A percentile compares a stretch with the other conserved stretches of the same genome.
Conservation (phyloP, 2,888 invertebrate genomes). For the Drosophila flavopinicola region DNA sequence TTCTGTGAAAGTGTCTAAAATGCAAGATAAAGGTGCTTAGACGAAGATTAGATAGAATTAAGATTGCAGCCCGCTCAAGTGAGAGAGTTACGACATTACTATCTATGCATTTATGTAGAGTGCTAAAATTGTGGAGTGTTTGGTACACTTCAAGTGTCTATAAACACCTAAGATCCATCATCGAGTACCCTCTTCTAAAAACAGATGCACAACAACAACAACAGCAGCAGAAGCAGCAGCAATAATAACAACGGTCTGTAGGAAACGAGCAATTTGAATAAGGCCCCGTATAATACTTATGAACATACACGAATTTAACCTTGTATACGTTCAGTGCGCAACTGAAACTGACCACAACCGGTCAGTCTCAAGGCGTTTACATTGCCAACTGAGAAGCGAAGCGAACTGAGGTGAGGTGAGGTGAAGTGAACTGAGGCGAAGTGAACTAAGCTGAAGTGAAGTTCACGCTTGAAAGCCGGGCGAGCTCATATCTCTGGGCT, state of each 20-base stretch:
- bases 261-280: slow-evolving; percentile 66
- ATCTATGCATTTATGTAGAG: slow-evolving; percentile 16
- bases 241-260: slow-evolving; percentile 26
- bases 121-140: slow-evolving; percentile 32
- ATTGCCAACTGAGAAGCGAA: slow-evolving; percentile 34
- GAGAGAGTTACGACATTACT: slow-evolving; percentile 25
- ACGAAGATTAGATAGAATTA: slow-evolving; percentile 43
- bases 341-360: slow-evolving; percentile 69
- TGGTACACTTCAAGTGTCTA: slow-evolving; percentile 39
- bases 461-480: slow-evolving; percentile 57
- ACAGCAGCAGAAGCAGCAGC: too few relatives aligned
- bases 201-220: slow-evolving; percentile 15
- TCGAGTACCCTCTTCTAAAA: slow-evolving; percentile 21
- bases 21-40: slow-evolving; percentile 4
- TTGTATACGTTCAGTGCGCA: slow-evolving; percentile 60
- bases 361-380: slow-evolving; percentile 69
- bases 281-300: slow-evolving; percentile 19
- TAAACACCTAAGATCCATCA: slow-evolving; percentile 16
- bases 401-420: slow-evolving; percentile 37
- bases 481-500: slow-evolving; percentile 10
- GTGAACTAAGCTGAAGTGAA: slow-evolving; percentile 43
- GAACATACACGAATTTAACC: slow-evolving; percentile 38
- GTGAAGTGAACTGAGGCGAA: slow-evolving; percentile 35
- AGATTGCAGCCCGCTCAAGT: slow-evolving; percentile 31
- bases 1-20: not conserved